Evolutionary conservation across 1,140 invertebrate genomes (phyloP).

Genomic region (Condylostylus longicornis): DNA sequence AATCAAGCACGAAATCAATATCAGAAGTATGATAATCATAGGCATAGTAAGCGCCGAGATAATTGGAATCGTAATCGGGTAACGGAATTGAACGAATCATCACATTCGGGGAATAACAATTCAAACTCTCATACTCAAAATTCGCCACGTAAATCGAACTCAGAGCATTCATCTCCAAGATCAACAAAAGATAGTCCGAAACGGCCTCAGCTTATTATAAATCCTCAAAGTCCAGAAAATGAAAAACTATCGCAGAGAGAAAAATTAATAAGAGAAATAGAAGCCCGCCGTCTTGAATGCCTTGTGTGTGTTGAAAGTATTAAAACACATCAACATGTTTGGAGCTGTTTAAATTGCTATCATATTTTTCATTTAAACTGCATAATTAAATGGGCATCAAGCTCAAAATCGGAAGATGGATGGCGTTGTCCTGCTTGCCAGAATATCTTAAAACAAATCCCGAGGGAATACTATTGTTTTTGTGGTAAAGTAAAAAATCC

Average conservation of each 20-base stretch:
- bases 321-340: conserved; percentile 60
- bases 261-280: conserved; percentile 63
- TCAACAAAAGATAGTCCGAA: too few relatives aligned
- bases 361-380: conserved; percentile 83
- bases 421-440: conserved; percentile 92
- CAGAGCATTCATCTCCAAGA: too few relatives aligned
- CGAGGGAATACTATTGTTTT: conserved; percentile 65
- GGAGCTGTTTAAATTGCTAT: conserved; percentile 82
- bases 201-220: too few relatives aligned
- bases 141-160: too few relatives aligned
- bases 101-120: too few relatives aligned
- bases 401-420: conserved; percentile 55
- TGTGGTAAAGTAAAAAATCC: conserved; percentile 64
- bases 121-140: too few relatives aligned
- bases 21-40: conserved; percentile 27
- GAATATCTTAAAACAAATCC: conserved; percentile 48
- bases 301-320: conserved; percentile 83
- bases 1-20: conserved; percentile 18
- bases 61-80: conserved; percentile 30
- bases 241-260: conserved; percentile 49
- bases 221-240: too few relatives aligned
- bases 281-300: conserved; percentile 67
- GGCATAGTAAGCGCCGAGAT: conserved; percentile 27
- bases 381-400: conserved; percentile 78
- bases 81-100: conserved; percentile 27